Evolutionary conservation across 2,797 vertebrate genomes (phyloP).

Genomic region (Cynopterus sphinx): DNA sequence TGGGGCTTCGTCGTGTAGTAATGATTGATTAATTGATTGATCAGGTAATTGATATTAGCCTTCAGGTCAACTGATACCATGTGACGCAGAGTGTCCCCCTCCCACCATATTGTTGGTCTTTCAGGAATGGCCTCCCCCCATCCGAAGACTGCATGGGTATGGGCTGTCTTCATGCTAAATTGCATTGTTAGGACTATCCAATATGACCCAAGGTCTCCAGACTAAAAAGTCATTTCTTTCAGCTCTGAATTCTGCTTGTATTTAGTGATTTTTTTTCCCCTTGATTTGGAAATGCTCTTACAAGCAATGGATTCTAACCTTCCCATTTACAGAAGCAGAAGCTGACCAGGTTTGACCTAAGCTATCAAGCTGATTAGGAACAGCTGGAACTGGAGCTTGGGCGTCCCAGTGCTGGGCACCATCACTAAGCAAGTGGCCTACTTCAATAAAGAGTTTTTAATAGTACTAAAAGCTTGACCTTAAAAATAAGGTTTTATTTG

Average conservation of each 20-base stretch:
- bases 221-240: not conserved
- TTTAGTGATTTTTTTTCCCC: not conserved
- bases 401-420: rapidly evolving
- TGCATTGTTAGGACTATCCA: not conserved
- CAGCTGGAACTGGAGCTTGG: not conserved
- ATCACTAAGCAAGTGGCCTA: rapidly evolving
- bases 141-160: not conserved
- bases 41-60: not conserved
- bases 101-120: not conserved
- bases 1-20: not conserved
- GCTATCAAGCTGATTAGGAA: not conserved
- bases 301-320: not conserved
- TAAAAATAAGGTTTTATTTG: not conserved
- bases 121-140: not conserved
- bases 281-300: not conserved
- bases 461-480: not conserved
- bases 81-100: not conserved
- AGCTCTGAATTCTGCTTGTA: no score
- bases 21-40: rapidly evolving
- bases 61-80: not conserved
- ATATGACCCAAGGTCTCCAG: not conserved
- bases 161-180: not conserved
- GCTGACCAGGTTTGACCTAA: not conserved
- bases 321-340: not conserved
- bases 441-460: not conserved